Evolutionary conservation across 1,140 invertebrate genomes (phyloP).

Genomic region (Drosophila truncata): DNA sequence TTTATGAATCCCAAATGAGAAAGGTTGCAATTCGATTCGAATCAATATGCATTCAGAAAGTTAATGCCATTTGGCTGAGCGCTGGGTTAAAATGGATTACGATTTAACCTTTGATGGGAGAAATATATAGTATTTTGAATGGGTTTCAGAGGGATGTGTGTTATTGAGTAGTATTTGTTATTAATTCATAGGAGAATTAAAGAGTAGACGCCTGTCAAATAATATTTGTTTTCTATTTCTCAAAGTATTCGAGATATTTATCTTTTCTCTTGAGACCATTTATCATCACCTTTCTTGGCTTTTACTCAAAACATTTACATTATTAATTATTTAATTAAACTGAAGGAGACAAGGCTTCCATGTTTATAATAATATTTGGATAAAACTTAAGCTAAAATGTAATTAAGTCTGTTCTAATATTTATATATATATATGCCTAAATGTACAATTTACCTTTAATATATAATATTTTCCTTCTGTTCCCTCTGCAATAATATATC

Average conservation of each 20-base stretch:
- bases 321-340: not conserved
- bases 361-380: not conserved
- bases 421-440: no score
- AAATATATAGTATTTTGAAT: not conserved
- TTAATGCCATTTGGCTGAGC: constrained; percentile 11
- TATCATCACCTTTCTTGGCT: not conserved
- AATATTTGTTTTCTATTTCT: not conserved
- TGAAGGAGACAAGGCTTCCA: not conserved
- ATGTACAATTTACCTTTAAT: no score
- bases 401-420: not conserved
- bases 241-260: not conserved
- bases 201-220: not conserved
- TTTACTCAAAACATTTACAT: not conserved
- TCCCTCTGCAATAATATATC: not conserved
- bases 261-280: not conserved
- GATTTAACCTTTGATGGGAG: not conserved
- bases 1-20: constrained; percentile 43
- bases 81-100: constrained; percentile 1
- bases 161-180: not conserved
- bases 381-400: not conserved
- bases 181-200: not conserved
- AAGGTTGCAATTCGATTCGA: constrained; percentile 7
- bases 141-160: not conserved
- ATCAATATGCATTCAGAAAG: not conserved
- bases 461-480: no score